These are phyloP conservation scores for Todiramphus saurophagus DNA, from an alignment of 2,113 vertebrate genomes.

Conservation along the genomic window DNA sequence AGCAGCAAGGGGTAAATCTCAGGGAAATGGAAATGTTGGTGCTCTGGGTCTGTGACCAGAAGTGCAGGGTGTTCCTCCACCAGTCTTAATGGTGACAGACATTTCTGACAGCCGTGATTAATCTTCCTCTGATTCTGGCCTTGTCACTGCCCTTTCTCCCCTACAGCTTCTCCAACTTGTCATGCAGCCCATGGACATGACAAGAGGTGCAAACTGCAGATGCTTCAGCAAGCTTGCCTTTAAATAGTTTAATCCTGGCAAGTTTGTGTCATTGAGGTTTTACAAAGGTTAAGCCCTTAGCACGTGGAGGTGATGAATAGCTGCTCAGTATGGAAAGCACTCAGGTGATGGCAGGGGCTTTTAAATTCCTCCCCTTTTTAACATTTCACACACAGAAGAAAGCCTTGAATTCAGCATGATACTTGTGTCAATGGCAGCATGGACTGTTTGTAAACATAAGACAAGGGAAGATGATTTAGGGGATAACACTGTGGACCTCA, in stretches of 20 bases:
- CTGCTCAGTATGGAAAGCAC: background rate
- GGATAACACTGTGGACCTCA: background rate
- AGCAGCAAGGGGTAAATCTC: background rate
- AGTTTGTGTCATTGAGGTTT: background rate
- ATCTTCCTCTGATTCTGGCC: background rate
- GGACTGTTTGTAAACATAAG: constrained; percentile 29
- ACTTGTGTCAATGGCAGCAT: background rate
- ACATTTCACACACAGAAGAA: background rate
- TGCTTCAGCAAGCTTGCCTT: background rate
- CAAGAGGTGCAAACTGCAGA: background rate
- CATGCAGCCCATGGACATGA: background rate
- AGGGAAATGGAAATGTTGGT: background rate
- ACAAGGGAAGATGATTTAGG: background rate
- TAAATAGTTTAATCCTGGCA: background rate
- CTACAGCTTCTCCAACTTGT: background rate
- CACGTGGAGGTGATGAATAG: background rate
- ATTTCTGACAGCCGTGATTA: background rate
- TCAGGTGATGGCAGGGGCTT: constrained; percentile 19
- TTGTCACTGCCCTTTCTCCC: background rate
- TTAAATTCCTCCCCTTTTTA: constrained; percentile 38
- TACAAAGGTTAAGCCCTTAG: background rate
- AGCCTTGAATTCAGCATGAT: background rate
- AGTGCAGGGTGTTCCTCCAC: background rate
- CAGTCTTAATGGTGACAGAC: background rate
- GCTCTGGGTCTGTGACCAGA: background rate